Base-by-base conservation (phyloP, 1,140 invertebrate species). In the Bombus fervidus region DNA sequence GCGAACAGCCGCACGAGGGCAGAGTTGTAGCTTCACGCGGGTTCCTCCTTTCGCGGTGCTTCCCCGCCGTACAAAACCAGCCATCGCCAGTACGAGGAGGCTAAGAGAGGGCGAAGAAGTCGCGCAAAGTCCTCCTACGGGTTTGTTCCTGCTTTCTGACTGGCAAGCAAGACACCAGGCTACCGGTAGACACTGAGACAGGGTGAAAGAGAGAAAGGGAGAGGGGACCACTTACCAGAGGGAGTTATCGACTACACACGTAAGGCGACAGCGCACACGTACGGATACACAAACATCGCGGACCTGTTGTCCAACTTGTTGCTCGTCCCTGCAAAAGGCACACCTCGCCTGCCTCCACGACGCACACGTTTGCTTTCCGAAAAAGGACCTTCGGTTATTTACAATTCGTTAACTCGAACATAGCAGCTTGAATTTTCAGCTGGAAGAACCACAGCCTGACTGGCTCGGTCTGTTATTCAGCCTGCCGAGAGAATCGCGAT, bases 281-380 rank as follows among this genome's bases (percentile, higher is more conserved):
- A 92, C 92, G 91, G 91, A 93, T 92, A 92, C 91, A 92, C 92
- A 90, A 91, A 86, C 88, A 89, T 93, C 91, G 91, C 93, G 93
- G 94, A 94, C 94, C 94, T 94, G 94, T 94, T 94, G 94, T 94
- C 94, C 94, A 94, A 93, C 93, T 93, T 93, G 92, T 93, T 93
- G 92, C 92, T 93, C 92, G 91, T 92, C 89, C 92, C 89, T 90
- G 89, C 89, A 73, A 91, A 87, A 91, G 89, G 87, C 85, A 86
- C 83, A 90, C 86, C 89, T 78, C 88, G 83, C 82, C 89, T 83
- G 43, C 83, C 81, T 72, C 81, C 73, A 62, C 85, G 72, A 85
- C 83, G 75, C 72, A 77, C 59, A 37, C 69, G 71, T 15, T 15
- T 34, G 39, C 66, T 86, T 90, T 90, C 85, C 69, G 89, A 90